These are phyloP conservation scores for Chymomyza amoena DNA, from an alignment of 2,888 invertebrate genomes.

Conservation along the genomic window DNA sequence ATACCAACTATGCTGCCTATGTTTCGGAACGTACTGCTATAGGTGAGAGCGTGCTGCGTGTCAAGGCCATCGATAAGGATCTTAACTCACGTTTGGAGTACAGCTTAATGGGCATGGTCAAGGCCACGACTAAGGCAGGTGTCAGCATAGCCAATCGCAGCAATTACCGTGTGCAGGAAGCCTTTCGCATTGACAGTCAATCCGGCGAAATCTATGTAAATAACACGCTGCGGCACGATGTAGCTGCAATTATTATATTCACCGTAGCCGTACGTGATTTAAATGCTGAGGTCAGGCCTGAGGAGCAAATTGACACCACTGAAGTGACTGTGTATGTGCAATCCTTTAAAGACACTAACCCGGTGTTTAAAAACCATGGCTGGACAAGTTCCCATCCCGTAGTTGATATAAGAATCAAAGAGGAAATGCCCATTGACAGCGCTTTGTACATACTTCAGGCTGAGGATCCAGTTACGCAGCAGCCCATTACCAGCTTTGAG, in stretches of 20 bases:
- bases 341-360: constrained; percentile 87
- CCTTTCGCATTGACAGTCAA: constrained; percentile 85
- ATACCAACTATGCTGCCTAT: constrained; percentile 83
- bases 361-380: constrained; percentile 85
- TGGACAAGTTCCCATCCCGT: constrained; percentile 86
- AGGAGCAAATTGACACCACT: constrained; percentile 83
- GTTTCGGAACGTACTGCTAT: constrained; percentile 85
- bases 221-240: constrained; percentile 85
- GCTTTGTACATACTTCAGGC: constrained; percentile 85
- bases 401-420: constrained; percentile 84
- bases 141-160: constrained; percentile 82
- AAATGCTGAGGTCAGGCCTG: constrained; percentile 84
- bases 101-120: constrained; percentile 83
- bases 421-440: constrained; percentile 88
- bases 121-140: constrained; percentile 87
- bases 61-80: constrained; percentile 86
- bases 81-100: constrained; percentile 84
- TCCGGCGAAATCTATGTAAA: constrained; percentile 85
- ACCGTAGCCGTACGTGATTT: constrained; percentile 85
- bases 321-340: constrained; percentile 89
- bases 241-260: constrained; percentile 87
- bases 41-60: constrained; percentile 83
- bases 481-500: constrained; percentile 82
- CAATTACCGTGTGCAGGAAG: constrained; percentile 83
- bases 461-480: constrained; percentile 85